Evolutionary conservation across 2,888 invertebrate genomes (phyloP).

Genomic region (Ectemnius continuus): DNA sequence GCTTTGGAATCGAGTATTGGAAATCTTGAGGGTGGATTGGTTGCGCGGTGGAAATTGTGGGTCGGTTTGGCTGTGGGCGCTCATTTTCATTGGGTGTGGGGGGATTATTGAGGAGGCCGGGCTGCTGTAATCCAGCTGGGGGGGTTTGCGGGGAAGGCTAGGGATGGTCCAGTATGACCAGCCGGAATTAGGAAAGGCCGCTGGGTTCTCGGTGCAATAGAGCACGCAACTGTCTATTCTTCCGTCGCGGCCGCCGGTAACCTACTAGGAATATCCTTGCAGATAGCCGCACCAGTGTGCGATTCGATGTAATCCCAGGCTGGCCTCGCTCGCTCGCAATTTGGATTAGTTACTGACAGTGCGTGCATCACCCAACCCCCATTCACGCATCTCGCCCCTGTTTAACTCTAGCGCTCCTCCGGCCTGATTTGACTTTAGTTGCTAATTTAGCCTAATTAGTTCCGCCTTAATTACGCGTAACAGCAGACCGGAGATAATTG

Average conservation of each 20-base stretch:
- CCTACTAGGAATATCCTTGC: slow-evolving; percentile 52
- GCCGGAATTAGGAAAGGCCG: slow-evolving; percentile 49
- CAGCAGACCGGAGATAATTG: too few species aligned
- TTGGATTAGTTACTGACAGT: slow-evolving; percentile 53
- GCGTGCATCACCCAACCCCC: slow-evolving; percentile 41
- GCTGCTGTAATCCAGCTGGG: slow-evolving; percentile 57
- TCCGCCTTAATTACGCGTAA: too few species aligned
- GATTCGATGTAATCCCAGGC: slow-evolving; percentile 43
- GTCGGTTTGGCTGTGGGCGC: slow-evolving; percentile 32
- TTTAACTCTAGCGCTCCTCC: neutral
- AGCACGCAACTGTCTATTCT: slow-evolving; percentile 46
- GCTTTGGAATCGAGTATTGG: neutral
- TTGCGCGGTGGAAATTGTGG: slow-evolving; percentile 54
- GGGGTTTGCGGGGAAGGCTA: slow-evolving; percentile 35
- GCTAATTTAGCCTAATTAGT: too few species aligned
- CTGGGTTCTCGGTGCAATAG: slow-evolving; percentile 57
- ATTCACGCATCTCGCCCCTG: slow-evolving; percentile 27
- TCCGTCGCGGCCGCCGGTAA: slow-evolving; percentile 55
- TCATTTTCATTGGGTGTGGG: slow-evolving; percentile 27
- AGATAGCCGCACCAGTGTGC: slow-evolving; percentile 38
- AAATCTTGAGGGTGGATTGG: slow-evolving; percentile 50
- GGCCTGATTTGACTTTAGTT: too few species aligned
- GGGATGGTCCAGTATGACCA: slow-evolving; percentile 35
- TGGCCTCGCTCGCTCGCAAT: slow-evolving; percentile 43
- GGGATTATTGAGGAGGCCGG: slow-evolving; percentile 58